Conservation (phyloP, 2,797 vertebrate species). For the Tokudaia muenninki region DNA sequence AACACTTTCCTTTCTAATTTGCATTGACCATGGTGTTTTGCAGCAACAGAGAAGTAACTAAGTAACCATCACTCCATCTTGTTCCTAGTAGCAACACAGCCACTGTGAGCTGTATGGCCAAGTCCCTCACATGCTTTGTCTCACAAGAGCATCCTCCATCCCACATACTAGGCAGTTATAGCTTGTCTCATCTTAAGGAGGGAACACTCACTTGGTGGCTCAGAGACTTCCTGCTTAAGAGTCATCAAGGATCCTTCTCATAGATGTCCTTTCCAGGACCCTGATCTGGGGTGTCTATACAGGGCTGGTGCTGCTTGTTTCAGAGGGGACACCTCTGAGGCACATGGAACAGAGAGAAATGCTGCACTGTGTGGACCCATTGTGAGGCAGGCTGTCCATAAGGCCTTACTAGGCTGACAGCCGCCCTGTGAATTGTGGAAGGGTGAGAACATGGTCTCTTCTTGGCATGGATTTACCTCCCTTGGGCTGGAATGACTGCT, state of each 20-base stretch:
- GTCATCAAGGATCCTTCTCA: neutral
- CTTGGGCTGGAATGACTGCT: neutral
- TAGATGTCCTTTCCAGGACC: neutral
- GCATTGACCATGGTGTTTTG: neutral
- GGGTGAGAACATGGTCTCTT: neutral
- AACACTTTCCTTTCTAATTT: neutral
- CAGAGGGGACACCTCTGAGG: neutral
- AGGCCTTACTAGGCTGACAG: neutral
- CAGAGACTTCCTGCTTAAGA: neutral
- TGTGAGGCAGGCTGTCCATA: neutral
- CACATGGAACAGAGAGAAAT: rapidly evolving
- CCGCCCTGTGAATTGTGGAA: neutral
- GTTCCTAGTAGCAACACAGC: too few relatives aligned
- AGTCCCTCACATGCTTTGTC: neutral
- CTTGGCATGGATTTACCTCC: neutral
- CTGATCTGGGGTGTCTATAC: neutral
- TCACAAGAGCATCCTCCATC: neutral
- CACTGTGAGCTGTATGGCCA: too few relatives aligned
- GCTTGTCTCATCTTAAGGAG: neutral
- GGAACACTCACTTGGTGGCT: too few relatives aligned
- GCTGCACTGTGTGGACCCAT: too few relatives aligned
- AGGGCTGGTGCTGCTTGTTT: neutral
- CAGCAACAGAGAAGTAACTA: neutral
- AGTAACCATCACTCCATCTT: neutral
- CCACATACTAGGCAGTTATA: neutral